phyloP scores from a whole-genome alignment of 2,888 invertebrate genomes.

The Maniola hyperantus region DNA sequence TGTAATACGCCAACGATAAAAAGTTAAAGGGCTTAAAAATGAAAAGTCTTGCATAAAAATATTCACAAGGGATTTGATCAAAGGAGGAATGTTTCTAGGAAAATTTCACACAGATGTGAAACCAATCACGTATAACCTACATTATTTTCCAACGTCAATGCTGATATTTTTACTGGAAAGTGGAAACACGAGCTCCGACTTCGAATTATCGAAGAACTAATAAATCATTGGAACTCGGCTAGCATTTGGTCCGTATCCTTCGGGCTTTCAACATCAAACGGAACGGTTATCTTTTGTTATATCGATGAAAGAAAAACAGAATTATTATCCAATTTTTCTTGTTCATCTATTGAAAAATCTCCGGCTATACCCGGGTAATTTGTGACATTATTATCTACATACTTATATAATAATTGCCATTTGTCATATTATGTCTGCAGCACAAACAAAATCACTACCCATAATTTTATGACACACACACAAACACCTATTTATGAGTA shows the following conservation, averaged over 20 bases:
- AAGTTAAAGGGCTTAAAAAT: no score
- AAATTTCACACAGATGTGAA: constrained; percentile 9
- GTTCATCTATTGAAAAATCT: not conserved
- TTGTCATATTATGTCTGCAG: no score
- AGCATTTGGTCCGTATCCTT: constrained; percentile 27
- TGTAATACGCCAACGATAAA: no score
- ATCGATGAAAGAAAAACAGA: not conserved
- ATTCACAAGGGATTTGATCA: not conserved
- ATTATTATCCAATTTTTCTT: not conserved
- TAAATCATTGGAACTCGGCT: constrained; percentile 38
- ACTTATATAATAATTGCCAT: no score
- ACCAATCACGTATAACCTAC: not conserved
- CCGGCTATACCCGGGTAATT: not conserved
- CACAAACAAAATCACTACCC: no score
- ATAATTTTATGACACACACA: no score
- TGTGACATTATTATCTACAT: not conserved
- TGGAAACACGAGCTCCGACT: constrained; percentile 8
- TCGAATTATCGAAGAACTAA: constrained; percentile 35
- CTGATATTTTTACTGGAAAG: constrained; percentile 23
- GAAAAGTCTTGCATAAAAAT: not conserved
- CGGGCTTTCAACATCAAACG: constrained; percentile 30
- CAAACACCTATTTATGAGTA: no score
- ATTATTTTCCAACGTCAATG: constrained; percentile 20
- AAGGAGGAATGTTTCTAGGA: not conserved
- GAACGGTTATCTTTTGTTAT: constrained; percentile 27